Conservation (phyloP, 2,113 vertebrate genomes). For the Crotophaga sulcirostris region DNA sequence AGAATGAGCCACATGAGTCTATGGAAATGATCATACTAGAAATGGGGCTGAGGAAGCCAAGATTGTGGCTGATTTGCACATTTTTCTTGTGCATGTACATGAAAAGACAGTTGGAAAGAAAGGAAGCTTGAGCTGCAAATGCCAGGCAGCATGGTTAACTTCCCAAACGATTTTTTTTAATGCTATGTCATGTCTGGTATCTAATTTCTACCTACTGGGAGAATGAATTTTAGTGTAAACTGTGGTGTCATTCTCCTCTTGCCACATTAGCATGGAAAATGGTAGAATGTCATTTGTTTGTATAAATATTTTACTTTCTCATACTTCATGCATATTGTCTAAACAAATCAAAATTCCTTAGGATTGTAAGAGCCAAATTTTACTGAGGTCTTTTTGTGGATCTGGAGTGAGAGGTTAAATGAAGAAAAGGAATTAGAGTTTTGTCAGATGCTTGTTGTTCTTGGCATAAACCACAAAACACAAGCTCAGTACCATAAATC, state of each 20-base stretch:
- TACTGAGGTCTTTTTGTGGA: background rate
- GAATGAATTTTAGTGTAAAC: background rate
- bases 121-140: background rate
- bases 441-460: background rate
- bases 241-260: background rate
- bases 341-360: background rate
- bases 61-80: background rate
- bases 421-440: background rate
- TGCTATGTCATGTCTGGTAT: background rate
- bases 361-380: background rate
- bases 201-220: background rate
- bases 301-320: conserved; percentile 3
- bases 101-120: background rate
- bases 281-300: conserved; percentile 14
- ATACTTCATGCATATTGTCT: background rate
- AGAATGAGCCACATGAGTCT: background rate
- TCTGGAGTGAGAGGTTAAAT: background rate
- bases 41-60: background rate
- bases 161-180: background rate
- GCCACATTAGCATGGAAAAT: background rate
- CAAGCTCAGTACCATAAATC: background rate
- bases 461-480: background rate
- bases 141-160: conserved; percentile 15
- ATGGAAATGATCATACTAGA: background rate
- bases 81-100: background rate